These are phyloP conservation scores for Lerista edwardsae DNA, from an alignment of 2,797 vertebrate genomes.

Conservation along the genomic window DNA sequence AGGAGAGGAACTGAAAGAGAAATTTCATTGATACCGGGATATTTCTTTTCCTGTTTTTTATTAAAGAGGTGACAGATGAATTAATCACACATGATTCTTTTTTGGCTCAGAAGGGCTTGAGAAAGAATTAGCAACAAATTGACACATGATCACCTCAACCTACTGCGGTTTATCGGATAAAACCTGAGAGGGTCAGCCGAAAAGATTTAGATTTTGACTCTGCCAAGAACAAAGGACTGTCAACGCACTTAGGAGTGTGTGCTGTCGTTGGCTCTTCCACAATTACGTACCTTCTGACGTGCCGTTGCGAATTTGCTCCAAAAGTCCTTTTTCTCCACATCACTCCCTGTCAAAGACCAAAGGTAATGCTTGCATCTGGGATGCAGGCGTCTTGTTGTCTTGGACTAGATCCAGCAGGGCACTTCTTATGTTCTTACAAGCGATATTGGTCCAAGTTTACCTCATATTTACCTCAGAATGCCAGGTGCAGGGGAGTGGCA, in stretches of 20 bases:
- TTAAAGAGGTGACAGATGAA: slow-evolving; percentile 10
- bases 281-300: slow-evolving; percentile 50
- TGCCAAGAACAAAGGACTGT: slow-evolving; percentile 13
- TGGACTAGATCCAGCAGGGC: no score
- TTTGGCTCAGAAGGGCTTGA: background rate
- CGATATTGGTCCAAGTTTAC: no score
- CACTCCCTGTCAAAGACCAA: no score
- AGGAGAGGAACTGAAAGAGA: background rate
- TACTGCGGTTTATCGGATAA: background rate
- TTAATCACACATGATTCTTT: background rate
- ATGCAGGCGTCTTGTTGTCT: no score
- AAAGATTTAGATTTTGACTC: slow-evolving; percentile 29
- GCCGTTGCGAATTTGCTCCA: slow-evolving; percentile 31
- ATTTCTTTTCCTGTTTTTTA: background rate
- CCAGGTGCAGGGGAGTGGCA: no score
- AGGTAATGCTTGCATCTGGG: no score
- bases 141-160: background rate
- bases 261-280: slow-evolving; percentile 28
- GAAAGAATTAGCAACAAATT: slow-evolving; percentile 32
- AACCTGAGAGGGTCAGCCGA: background rate
- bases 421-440: no score
- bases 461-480: no score
- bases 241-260: background rate
- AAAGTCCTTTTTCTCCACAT: slow-evolving; percentile 35
- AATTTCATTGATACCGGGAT: rapidly evolving